phyloP scores from a whole-genome alignment of 2,113 vertebrate genomes.

The Nothobranchius furzeri region DNA sequence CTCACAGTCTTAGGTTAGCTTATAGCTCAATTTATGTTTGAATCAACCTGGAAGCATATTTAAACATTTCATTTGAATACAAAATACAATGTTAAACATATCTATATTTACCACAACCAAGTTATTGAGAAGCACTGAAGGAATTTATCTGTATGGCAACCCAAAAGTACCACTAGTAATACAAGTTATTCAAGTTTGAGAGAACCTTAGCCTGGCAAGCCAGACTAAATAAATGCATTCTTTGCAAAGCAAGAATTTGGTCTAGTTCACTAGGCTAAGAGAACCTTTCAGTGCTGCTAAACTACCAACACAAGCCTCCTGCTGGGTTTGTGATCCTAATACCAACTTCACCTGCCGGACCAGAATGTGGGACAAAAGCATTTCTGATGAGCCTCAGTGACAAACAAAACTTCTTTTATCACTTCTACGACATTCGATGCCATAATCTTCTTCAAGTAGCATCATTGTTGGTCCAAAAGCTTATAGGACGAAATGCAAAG shows the following conservation, averaged over 20 bases:
- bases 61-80: too few relatives aligned
- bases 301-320: not conserved
- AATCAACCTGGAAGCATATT: too few relatives aligned
- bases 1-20: too few relatives aligned
- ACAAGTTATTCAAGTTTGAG: not conserved
- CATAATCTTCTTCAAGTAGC: too few relatives aligned
- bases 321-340: not conserved
- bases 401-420: too few relatives aligned
- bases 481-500: not conserved
- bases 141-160: not conserved
- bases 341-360: not conserved
- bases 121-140: not conserved
- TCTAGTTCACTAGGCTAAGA: too few relatives aligned
- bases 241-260: too few relatives aligned
- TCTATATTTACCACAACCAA: not conserved
- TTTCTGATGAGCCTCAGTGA: not conserved
- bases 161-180: not conserved
- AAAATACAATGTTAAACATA: too few relatives aligned
- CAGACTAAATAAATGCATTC: too few relatives aligned
- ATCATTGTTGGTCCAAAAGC: not conserved
- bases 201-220: too few relatives aligned
- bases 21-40: not conserved
- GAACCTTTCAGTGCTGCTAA: not conserved
- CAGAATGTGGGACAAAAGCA: not conserved
- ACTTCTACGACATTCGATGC: too few relatives aligned